Percentiles rank a stretch among this genome's conserved stretches.
These are phyloP conservation scores for Lagodon rhomboides DNA, from an alignment of 2,797 vertebrate species.

Conservation along the genomic window DNA sequence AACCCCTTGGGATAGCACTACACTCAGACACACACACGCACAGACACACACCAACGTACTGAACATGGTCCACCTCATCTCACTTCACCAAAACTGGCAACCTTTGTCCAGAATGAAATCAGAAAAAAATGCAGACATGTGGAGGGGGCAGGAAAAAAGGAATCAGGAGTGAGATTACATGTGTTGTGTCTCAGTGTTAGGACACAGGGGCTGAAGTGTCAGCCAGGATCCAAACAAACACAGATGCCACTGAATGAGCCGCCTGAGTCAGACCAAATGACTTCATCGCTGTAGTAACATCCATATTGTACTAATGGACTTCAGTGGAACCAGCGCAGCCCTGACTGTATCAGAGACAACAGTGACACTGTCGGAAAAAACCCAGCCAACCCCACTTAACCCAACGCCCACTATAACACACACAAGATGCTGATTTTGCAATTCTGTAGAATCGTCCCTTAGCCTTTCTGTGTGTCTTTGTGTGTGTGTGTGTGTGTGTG, in stretches of 20 bases:
- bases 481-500: constrained; percentile 25
- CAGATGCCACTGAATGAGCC: constrained; percentile 58
- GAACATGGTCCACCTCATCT: constrained; percentile 26
- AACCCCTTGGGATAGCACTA: constrained; percentile 79
- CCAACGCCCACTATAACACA: constrained; percentile 45
- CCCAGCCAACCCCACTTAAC: constrained; percentile 45
- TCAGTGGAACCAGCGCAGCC: not conserved
- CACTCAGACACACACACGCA: constrained; percentile 34
- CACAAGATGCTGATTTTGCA: constrained; percentile 67
- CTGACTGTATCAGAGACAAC: constrained; percentile 31
- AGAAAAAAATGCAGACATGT: constrained; percentile 25
- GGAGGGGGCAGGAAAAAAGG: not conserved
- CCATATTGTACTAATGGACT: constrained; percentile 49
- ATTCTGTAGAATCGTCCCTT: constrained; percentile 59
- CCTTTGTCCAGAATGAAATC: constrained; percentile 15
- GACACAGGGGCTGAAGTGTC: constrained; percentile 44
- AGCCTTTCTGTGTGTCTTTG: constrained; percentile 33
- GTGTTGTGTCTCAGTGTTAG: constrained; percentile 35
- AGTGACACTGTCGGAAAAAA: constrained; percentile 57
- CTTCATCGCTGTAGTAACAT: constrained; percentile 41
- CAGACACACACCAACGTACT: constrained; percentile 3
- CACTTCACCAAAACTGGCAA: constrained; percentile 21
- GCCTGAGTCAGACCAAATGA: constrained; percentile 64
- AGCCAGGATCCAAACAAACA: constrained; percentile 61
- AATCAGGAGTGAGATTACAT: constrained; percentile 22